Evolutionary conservation across 2,888 invertebrate genomes (phyloP).

Genomic region (Heliconius erato): DNA sequence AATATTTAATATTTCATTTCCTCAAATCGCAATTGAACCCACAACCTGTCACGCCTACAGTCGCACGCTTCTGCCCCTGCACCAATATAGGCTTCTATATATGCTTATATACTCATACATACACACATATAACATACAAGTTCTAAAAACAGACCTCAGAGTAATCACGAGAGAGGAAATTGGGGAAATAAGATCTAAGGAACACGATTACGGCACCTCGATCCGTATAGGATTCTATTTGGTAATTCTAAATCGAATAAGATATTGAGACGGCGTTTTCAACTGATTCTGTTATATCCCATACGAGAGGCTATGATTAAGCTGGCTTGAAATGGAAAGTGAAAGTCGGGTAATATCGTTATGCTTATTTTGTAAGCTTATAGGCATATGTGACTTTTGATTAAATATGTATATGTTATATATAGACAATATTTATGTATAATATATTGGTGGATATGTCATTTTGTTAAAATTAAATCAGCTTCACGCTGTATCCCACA

Average conservation of each 20-base stretch:
- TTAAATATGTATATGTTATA: not conserved
- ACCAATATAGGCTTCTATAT: not conserved
- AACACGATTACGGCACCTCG: conserved; percentile 53
- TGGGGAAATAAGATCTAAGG: conserved; percentile 54
- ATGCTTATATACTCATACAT: not conserved
- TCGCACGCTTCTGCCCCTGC: too few relatives aligned
- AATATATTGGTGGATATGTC: too few relatives aligned
- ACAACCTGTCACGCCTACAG: too few relatives aligned
- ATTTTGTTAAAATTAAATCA: not conserved
- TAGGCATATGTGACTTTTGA: not conserved
- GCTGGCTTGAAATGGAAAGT: conserved; percentile 4
- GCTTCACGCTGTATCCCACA: too few relatives aligned
- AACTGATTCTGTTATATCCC: conserved; percentile 45
- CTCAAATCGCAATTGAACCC: too few relatives aligned
- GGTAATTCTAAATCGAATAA: conserved; percentile 56
- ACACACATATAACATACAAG: not conserved
- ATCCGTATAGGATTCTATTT: conserved; percentile 54
- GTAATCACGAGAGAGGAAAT: conserved; percentile 51
- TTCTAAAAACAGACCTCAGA: conserved; percentile 30
- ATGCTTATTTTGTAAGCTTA: not conserved
- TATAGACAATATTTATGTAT: not conserved
- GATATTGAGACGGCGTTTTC: conserved; percentile 53
- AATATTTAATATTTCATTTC: too few relatives aligned
- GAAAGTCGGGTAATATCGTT: conserved; percentile 11
- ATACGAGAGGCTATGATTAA: conserved; percentile 26